These are phyloP conservation scores for Syngnathus acus DNA, from an alignment of 2,797 vertebrate genomes.

Conservation along the genomic window DNA sequence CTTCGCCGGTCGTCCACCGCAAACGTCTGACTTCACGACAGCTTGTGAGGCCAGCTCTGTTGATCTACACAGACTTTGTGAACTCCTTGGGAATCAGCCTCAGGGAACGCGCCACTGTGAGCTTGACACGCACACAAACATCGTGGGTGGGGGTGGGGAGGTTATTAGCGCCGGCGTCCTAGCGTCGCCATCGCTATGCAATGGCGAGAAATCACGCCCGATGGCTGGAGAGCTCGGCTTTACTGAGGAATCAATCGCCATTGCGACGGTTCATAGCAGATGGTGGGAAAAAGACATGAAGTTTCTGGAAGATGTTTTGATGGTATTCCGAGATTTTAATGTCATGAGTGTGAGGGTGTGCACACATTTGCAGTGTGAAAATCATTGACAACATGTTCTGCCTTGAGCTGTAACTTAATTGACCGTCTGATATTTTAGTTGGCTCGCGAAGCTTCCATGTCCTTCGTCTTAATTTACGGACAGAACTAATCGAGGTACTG, in stretches of 20 bases:
- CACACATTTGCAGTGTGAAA: too few species aligned
- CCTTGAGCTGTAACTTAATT: background rate
- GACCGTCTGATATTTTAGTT: background rate
- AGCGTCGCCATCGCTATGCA: too few species aligned
- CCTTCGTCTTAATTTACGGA: constrained; percentile 48
- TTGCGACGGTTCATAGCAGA: background rate
- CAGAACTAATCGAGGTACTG: constrained; percentile 27
- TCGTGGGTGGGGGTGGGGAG: too few species aligned
- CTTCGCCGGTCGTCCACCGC: too few species aligned
- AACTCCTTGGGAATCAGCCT: background rate
- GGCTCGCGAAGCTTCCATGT: constrained; percentile 6
- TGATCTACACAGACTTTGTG: background rate
- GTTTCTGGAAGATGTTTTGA: too few species aligned
- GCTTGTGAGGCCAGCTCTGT: background rate
- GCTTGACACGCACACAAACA: background rate
- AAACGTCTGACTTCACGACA: background rate
- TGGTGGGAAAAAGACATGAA: background rate
- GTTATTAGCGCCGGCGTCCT: too few species aligned
- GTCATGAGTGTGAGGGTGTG: too few species aligned
- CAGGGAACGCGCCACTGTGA: background rate
- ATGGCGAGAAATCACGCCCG: background rate
- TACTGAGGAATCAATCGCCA: background rate
- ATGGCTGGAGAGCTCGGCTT: background rate
- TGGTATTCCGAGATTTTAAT: too few species aligned
- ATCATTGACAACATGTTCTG: background rate